phyloP scores from a whole-genome alignment of 1,140 invertebrate species.

The Choristoneura fumiferana region DNA sequence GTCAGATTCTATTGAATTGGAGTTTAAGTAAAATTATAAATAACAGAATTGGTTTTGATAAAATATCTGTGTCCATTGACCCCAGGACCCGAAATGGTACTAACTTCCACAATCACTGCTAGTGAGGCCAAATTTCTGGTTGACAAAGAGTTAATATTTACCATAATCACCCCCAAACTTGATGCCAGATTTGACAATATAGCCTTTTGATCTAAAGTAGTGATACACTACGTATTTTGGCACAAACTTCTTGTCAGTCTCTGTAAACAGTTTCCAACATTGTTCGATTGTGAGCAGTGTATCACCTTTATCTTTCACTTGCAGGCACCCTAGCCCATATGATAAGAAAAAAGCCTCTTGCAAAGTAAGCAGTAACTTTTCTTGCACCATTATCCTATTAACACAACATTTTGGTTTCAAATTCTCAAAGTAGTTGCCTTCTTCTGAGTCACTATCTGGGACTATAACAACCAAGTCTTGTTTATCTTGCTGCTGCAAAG shows the following conservation, averaged over 20 bases:
- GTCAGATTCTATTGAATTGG: no score
- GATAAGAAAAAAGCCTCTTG: slow-evolving; percentile 91
- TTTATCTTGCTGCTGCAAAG: slow-evolving; percentile 36
- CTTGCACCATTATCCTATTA: slow-evolving; percentile 80
- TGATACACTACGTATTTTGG: slow-evolving; percentile 90
- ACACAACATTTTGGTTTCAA: slow-evolving; percentile 80
- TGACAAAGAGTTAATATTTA: no score
- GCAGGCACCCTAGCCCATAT: slow-evolving; percentile 86
- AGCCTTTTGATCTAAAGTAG: slow-evolving; percentile 92
- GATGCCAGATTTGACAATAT: slow-evolving; percentile 92
- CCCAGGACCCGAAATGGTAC: no score
- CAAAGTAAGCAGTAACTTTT: slow-evolving; percentile 83
- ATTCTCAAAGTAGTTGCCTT: slow-evolving; percentile 82
- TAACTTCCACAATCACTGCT: no score
- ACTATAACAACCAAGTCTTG: slow-evolving; percentile 79
- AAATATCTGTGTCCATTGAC: no score
- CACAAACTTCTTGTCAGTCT: slow-evolving; percentile 83
- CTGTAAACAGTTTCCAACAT: slow-evolving; percentile 83
- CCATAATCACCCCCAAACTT: slow-evolving; percentile 94
- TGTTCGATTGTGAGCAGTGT: slow-evolving; percentile 78
- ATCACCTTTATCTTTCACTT: slow-evolving; percentile 80
- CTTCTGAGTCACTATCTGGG: slow-evolving; percentile 83
- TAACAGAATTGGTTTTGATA: no score
- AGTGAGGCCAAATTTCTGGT: no score
- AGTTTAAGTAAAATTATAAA: no score